Base-by-base conservation (phyloP, 2,888 invertebrate species). In the Xylota segnis region DNA sequence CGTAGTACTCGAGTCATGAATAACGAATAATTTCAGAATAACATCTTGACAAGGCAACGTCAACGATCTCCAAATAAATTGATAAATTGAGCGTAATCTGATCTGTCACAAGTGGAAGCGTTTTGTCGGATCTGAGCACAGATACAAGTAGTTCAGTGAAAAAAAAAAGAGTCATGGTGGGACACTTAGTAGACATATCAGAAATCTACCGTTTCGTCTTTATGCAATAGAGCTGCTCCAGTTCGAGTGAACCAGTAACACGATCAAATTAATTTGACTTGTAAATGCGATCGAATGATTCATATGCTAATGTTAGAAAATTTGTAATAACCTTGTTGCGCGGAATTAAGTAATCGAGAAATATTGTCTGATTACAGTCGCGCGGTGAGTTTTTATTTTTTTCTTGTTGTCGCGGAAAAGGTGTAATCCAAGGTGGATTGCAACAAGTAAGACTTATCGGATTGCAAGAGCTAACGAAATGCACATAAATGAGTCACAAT, bases 81-180 rank as follows among this genome's bases (percentile, higher is more conserved):
- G 63, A 68, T 74, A 74, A 74, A 77, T 77, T 77, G 61, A 43
- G 34, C 16, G 70, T 56, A 83, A 75, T 75, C 54, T 68, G 61
- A 78, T 83, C 63, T 52, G 23, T 10, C 14, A 45, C 29, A 27
- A 43, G 40, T 29, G 29, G 32, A n/a, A 12, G 12, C 5, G 16
- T 12, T 4, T 18, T 23, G 40, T 37, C 27, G 32, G 23, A 23
- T 37, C 34, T 32, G 54, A 54, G 6, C 9, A 54, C 52, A 29
- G 29, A 29, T 29, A 29, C 23, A 4, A 3, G 61, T 32, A 16
- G 18, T 29, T 47, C 18, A 54, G 34, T 59, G 37, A 40, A 4
- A 68, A 68, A 14, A 52, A 40, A 4, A 68, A 68, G 27, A 52
- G 52, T 27, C 34, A 50, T 65, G 27, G 4, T 45, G 61, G 16